A percentile compares a stretch with the other conserved stretches of the same genome.
These are phyloP conservation scores for Zeugodacus cucurbitae DNA, from an alignment of 1,140 invertebrate species.

Conservation along the genomic window DNA sequence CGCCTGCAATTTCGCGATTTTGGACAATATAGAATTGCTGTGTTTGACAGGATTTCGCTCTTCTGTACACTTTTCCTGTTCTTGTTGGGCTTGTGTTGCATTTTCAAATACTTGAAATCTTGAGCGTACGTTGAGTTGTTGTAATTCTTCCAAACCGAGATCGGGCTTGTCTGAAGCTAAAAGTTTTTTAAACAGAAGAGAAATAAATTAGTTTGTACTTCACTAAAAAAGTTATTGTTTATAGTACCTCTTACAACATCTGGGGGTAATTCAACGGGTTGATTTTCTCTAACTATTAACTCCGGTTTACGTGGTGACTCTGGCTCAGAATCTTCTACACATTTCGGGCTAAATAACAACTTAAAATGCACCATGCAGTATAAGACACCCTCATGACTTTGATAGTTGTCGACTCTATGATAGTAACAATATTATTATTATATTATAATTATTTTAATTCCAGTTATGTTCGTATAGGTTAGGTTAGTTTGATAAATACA, in stretches of 20 bases:
- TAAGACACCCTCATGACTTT: constrained; percentile 86
- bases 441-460: not conserved
- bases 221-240: not conserved
- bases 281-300: constrained; percentile 91
- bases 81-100: constrained; percentile 59
- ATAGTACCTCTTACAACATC: constrained; percentile 82
- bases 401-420: constrained; percentile 85
- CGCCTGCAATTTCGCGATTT: constrained; percentile 83
- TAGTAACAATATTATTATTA: not conserved
- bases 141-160: constrained; percentile 85
- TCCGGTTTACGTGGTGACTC: constrained; percentile 79
- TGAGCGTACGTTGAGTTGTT: constrained; percentile 84
- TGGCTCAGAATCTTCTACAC: constrained; percentile 79
- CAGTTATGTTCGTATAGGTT: no score
- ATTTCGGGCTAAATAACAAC: constrained; percentile 90
- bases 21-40: constrained; percentile 82
- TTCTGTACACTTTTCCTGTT: not conserved
- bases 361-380: constrained; percentile 96
- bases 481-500: no score
- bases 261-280: constrained; percentile 87
- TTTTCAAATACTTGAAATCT: constrained; percentile 86
- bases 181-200: not conserved
- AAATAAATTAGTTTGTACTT: no score
- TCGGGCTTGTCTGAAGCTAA: constrained; percentile 87
- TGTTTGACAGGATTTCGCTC: constrained; percentile 68